Evolutionary conservation across 1,140 invertebrate species (phyloP), one percentile per base, ranked within the genome.

Genomic region (Latrodectus geometricus): DNA sequence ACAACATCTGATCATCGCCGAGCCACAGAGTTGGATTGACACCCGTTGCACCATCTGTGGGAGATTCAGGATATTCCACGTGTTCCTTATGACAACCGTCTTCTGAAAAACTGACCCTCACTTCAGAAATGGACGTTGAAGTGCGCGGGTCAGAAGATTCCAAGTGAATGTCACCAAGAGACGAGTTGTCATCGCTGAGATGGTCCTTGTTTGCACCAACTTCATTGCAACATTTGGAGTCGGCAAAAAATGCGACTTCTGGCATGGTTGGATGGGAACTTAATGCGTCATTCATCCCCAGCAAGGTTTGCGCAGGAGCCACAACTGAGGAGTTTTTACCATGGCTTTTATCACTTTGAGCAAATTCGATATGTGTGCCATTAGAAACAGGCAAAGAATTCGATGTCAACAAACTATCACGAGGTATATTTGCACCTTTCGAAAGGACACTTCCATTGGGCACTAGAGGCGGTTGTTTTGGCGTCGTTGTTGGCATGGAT

Each of bases 1-100:
- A 68, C 54, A 87, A 17, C 85, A 87, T 87, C 23, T 87, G 85
- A 9, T 87, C 85, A n/a, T 87, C 85, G 2, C 85, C 85, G 4
- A 87, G 54, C 85, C 85, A 87, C 54, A 87, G 17, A 21, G 85
- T 87, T n/a, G 85, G 85, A 52, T 87, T 87, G 0, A 49, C 69
- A 50, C 69, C 68, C 0, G 20, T 65, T 9, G 76, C 85, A 21
- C 77, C 76, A 35, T 79, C 61, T 0, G 61, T 54, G 12, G 74
- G 68, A 56, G 74, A 70, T 61, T 76, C 82, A 14, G 17, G 17
- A 61, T 61, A 0, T 4, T 11, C 11, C 11, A 11, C 17, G 17
- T 17, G 11, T 3, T 61, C 54, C 11, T 11, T 14, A 8, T 2
- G 17, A 61, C 20, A 9, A 20, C 21, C 11, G 21, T 23, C 17